Evolutionary conservation across 2,888 invertebrate genomes (phyloP), one percentile per base, ranked within the genome.

Genomic region (Drosophila nigricruria): DNA sequence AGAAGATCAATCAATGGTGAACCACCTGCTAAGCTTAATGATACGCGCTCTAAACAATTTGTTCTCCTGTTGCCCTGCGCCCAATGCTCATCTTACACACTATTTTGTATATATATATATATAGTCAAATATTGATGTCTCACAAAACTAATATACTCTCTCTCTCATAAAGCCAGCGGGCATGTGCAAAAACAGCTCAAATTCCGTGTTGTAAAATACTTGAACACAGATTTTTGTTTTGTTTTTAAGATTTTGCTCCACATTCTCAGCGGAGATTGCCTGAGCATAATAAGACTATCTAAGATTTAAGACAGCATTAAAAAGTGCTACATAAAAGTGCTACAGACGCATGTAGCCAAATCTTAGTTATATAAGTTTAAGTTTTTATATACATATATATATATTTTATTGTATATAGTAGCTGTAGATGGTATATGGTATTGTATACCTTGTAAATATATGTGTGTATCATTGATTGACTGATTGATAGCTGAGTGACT

Each of bases 131-230:
- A 25, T 25, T 16, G 3, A n/a, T n/a, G 9, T 4, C 10, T 0
- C 18, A 12, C 30, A 18, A 30, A 47, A 1, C 47, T 10, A 14
- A 49, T 49, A 20, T 32, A 18, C 18, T 20, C 20, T 1, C 30
- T 8, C 8, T 8, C n/a, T n/a, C n/a, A n/a, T n/a, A n/a, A 9
- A 59, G 16, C 25, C n/a, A 14, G n/a, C 16, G 14, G 23, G 23
- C 50, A 20, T 6, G 20, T 5, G 9, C 20, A 18, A 30, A n/a
- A 59, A 47, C 23, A 16, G 34, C 23, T 30, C 27, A 18, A 65
- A 71, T 54, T 58, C 49, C 62, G 56, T 62, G 69, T 61, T 73
- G 69, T 64, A 73, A 73, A 63, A 69, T 69, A 40, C 73, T 69
- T 60, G 63, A 73, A 43, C 42, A 52, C 43, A 61, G 63, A 56